Evolutionary conservation across 2,797 vertebrate species (phyloP).

Genomic region (Macropus fuliginosus): DNA sequence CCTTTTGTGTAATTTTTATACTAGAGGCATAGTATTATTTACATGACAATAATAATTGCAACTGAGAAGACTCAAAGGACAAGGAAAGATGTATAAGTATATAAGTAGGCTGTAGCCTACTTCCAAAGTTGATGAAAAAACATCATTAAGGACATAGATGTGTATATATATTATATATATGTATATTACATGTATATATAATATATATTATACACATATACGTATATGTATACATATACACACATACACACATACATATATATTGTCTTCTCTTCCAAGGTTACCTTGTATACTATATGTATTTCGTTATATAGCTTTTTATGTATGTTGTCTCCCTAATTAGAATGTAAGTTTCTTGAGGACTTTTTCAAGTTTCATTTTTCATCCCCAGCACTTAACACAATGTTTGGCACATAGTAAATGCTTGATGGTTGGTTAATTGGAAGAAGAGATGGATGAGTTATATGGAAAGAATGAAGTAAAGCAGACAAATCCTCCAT

Average conservation of each 20-base stretch:
- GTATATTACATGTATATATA: no score
- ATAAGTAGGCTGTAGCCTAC: background rate
- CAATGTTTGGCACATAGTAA: background rate
- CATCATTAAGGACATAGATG: background rate
- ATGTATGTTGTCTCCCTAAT: background rate
- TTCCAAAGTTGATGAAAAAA: background rate
- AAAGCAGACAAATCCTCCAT: background rate
- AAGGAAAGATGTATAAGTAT: background rate
- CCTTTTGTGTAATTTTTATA: slow-evolving; percentile 12
- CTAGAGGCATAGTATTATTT: background rate
- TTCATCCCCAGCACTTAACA: background rate
- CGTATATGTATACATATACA: no score
- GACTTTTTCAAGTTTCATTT: background rate
- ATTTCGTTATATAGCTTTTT: background rate
- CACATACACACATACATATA: no score
- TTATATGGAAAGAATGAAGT: background rate
- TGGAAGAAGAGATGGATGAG: background rate
- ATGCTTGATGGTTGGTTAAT: background rate
- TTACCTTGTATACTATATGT: background rate
- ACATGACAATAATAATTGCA: background rate
- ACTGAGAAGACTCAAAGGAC: background rate
- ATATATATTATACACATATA: no score
- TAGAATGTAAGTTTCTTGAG: background rate
- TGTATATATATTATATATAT: no score
- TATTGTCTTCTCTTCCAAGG: background rate